Evolutionary conservation across 2,113 vertebrate species (phyloP).

Genomic region (Dendrocopos noguchii): DNA sequence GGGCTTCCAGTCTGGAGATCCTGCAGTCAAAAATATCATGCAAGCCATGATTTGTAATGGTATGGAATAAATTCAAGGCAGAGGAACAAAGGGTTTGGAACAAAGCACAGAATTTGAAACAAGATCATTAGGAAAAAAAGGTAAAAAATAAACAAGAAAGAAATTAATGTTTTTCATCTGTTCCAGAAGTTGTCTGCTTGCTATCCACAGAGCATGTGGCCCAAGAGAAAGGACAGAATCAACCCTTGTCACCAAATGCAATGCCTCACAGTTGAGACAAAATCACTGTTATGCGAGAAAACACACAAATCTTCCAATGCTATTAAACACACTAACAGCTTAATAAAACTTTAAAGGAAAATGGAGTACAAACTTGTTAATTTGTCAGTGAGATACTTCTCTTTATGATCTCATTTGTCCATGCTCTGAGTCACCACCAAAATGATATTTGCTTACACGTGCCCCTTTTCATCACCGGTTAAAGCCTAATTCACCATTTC

Average conservation of each 20-base stretch:
- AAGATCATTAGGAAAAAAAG: background rate
- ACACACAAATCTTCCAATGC: background rate
- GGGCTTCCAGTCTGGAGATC: background rate
- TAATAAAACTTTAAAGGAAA: background rate
- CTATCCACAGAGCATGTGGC: fast-evolving
- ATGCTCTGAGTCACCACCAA: background rate
- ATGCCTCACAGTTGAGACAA: background rate
- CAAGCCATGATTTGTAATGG: background rate
- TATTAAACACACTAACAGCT: background rate
- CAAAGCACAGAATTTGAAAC: background rate
- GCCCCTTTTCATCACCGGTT: background rate
- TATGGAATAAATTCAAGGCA: background rate
- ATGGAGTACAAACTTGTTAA: background rate
- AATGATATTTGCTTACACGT: background rate
- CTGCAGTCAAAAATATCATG: background rate
- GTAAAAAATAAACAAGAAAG: background rate
- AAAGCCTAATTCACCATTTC: background rate
- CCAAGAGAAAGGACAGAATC: background rate
- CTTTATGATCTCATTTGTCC: background rate
- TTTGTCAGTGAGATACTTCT: background rate
- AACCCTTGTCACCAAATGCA: background rate
- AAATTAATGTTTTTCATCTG: fast-evolving
- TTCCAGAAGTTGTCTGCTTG: background rate
- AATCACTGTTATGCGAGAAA: background rate
- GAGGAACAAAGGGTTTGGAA: background rate